These are phyloP conservation scores for Alfaro cultratus DNA, from an alignment of 2,797 vertebrate species.

Conservation along the genomic window DNA sequence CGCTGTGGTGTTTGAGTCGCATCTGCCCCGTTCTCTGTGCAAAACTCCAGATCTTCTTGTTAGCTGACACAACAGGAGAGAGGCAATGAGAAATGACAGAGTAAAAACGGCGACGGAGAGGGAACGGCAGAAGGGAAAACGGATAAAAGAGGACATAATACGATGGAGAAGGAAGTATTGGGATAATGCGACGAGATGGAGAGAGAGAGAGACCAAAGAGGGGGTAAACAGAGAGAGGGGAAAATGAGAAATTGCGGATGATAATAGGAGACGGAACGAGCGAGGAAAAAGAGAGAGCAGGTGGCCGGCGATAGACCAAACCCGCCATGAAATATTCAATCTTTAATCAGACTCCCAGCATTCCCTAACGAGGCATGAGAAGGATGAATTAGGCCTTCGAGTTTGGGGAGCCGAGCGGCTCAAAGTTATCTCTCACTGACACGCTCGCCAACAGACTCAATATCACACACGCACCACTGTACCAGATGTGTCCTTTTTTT, in stretches of 20 bases:
- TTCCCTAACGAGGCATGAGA: slow-evolving; percentile 80
- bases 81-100: background rate
- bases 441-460: slow-evolving; percentile 12
- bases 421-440: slow-evolving; percentile 48
- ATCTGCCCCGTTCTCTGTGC: slow-evolving; percentile 8
- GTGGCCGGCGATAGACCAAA: slow-evolving; percentile 69
- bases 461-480: slow-evolving; percentile 10
- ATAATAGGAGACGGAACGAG: slow-evolving; percentile 36
- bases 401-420: slow-evolving; percentile 66
- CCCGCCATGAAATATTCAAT: slow-evolving; percentile 78
- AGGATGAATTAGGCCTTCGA: slow-evolving; percentile 78
- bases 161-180: slow-evolving; percentile 40
- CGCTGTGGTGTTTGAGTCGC: background rate
- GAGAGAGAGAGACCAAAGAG: slow-evolving; percentile 11
- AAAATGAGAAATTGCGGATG: slow-evolving; percentile 38
- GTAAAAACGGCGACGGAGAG: slow-evolving; percentile 21
- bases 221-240: slow-evolving; percentile 12
- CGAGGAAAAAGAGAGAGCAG: slow-evolving; percentile 55
- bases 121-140: slow-evolving; percentile 29
- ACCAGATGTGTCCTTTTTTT: slow-evolving; percentile 29
- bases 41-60: slow-evolving; percentile 4
- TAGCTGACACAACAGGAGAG: slow-evolving; percentile 3
- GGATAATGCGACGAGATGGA: slow-evolving; percentile 43
- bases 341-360: slow-evolving; percentile 79
- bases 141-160: slow-evolving; percentile 34